These are phyloP conservation scores for Potamarius usumacintae DNA, from an alignment of 2,113 vertebrate species.

Conservation along the genomic window DNA sequence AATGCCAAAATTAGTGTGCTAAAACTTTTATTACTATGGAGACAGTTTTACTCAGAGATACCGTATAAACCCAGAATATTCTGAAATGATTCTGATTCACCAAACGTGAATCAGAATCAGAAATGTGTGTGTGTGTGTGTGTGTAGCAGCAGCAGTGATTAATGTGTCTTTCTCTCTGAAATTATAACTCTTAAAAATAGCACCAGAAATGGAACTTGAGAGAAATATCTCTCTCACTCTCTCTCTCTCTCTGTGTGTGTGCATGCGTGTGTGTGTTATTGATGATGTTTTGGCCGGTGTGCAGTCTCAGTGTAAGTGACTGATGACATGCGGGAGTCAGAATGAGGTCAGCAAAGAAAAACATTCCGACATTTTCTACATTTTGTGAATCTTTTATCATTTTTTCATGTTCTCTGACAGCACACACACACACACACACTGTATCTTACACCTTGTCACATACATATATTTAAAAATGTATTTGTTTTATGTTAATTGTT, in stretches of 20 bases:
- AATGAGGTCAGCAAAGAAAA: conserved; percentile 73
- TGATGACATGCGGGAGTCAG: conserved; percentile 71
- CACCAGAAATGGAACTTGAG: conserved; percentile 59
- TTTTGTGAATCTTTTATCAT: conserved; percentile 54
- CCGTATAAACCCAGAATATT: background rate
- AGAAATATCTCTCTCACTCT: conserved; percentile 53
- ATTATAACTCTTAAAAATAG: conserved; percentile 66
- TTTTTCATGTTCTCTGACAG: conserved; percentile 7
- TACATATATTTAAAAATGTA: background rate
- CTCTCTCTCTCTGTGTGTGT: background rate
- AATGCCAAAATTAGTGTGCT: background rate
- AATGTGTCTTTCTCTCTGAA: conserved; percentile 61
- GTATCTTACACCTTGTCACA: background rate
- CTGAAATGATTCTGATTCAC: conserved; percentile 12
- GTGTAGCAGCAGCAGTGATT: conserved; percentile 57
- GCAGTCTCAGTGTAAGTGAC: conserved; percentile 57
- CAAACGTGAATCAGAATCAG: background rate
- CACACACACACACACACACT: conserved; percentile 1
- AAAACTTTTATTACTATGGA: conserved; percentile 16
- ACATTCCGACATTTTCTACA: conserved; percentile 66
- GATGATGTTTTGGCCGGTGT: conserved; percentile 9
- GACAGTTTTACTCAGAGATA: background rate
- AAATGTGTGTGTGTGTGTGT: background rate
- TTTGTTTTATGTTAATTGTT: background rate
- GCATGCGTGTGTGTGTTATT: background rate